phyloP scores from a whole-genome alignment of 2,888 invertebrate genomes.

The Galerucella pusilla region DNA sequence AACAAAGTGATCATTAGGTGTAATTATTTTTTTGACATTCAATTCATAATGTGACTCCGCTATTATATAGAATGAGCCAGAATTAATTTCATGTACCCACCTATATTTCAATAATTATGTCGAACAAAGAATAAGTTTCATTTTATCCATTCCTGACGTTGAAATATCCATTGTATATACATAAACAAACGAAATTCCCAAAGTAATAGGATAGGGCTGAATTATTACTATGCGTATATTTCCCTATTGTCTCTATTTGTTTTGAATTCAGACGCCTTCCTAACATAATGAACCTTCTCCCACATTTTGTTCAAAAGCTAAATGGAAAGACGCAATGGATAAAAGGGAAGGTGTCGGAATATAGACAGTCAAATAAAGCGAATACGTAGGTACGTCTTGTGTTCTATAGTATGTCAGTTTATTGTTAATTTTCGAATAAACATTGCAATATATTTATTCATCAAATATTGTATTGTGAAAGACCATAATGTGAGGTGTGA shows the following conservation, averaged over 20 bases:
- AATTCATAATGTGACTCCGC: too few species aligned
- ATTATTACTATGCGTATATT: slow-evolving; percentile 14
- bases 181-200: slow-evolving; percentile 19
- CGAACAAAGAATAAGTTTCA: neutral
- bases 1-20: too few species aligned
- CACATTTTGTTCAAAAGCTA: slow-evolving; percentile 16
- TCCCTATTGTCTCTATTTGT: slow-evolving; percentile 27
- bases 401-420: slow-evolving; percentile 5
- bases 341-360: slow-evolving; percentile 24
- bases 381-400: neutral
- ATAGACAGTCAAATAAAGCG: slow-evolving; percentile 15
- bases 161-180: neutral
- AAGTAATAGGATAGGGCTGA: slow-evolving; percentile 27
- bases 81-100: too few species aligned
- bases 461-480: too few species aligned
- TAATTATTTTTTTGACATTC: too few species aligned
- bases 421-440: neutral
- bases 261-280: slow-evolving; percentile 22
- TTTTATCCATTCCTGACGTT: neutral
- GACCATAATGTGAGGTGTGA: too few species aligned
- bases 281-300: slow-evolving; percentile 24
- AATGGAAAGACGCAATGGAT: slow-evolving; percentile 12
- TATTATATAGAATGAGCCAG: too few species aligned
- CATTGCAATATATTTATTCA: neutral
- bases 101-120: neutral